Evolutionary conservation across 2,797 vertebrate species (phyloP).

Genomic region (Dicrostonyx torquatus): DNA sequence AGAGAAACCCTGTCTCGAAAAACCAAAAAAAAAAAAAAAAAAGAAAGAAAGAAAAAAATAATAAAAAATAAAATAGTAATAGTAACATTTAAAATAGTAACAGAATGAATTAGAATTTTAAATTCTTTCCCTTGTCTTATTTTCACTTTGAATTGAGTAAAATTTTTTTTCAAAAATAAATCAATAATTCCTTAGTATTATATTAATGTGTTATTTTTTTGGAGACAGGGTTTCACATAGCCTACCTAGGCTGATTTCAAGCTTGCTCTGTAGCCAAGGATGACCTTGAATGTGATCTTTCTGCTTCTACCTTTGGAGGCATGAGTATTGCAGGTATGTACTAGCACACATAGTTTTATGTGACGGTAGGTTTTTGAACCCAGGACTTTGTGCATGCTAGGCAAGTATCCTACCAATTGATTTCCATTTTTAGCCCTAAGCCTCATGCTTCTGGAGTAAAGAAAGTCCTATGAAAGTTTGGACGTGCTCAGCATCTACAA

Average conservation of each 20-base stretch:
- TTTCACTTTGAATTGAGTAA: conserved; percentile 56
- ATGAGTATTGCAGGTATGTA: neutral
- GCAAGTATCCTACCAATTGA: neutral
- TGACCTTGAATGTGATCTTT: neutral
- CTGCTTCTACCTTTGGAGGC: neutral
- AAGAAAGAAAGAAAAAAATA: too few species aligned
- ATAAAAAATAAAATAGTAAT: conserved; percentile 49
- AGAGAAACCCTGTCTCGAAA: too few species aligned
- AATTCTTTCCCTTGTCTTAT: conserved; percentile 31
- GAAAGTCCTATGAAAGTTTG: conserved; percentile 36
- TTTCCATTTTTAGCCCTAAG: neutral
- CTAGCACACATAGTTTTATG: neutral
- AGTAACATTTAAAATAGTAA: neutral
- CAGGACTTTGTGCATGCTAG: neutral
- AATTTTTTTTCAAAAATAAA: conserved; percentile 45
- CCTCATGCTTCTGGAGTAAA: neutral
- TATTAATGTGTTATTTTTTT: neutral
- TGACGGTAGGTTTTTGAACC: neutral
- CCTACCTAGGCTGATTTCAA: neutral
- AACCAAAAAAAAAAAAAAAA: too few species aligned
- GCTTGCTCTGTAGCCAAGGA: neutral
- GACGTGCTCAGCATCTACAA: conserved; percentile 5
- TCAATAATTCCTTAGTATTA: conserved; percentile 57
- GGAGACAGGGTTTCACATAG: neutral
- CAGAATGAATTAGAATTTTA: conserved; percentile 53